Percentiles rank a stretch among this genome's conserved stretches.
phyloP scores from a whole-genome alignment of 2,797 vertebrate genomes.

The Crocidura indochinensis region DNA sequence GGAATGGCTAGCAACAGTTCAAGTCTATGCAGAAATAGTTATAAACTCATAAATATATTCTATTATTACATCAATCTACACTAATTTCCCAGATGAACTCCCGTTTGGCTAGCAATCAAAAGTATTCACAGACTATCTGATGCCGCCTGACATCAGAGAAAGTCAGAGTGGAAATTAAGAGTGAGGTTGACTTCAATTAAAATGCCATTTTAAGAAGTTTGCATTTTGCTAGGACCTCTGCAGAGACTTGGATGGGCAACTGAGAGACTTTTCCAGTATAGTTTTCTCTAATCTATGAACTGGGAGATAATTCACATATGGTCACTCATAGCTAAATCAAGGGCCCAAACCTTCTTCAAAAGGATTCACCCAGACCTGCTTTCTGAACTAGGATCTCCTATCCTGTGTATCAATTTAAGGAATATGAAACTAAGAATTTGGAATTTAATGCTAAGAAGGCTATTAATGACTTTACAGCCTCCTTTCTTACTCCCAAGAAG shows the following conservation, averaged over 20 bases:
- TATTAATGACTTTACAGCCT: background rate
- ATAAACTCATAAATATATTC: no score
- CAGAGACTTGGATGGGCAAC: background rate
- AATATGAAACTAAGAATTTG: constrained; percentile 39
- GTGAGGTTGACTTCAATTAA: background rate
- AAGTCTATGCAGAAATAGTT: no score
- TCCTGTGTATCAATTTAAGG: background rate
- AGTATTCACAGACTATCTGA: background rate
- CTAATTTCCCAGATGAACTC: background rate
- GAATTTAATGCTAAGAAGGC: constrained; percentile 14
- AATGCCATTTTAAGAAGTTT: background rate
- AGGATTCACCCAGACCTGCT: background rate
- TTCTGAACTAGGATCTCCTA: background rate
- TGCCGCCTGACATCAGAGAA: background rate
- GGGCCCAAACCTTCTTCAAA: background rate
- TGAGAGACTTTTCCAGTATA: background rate
- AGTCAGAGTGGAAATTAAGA: background rate
- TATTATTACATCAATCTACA: no score
- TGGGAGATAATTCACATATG: background rate
- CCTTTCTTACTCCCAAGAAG: background rate
- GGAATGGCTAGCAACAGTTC: no score
- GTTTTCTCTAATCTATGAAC: background rate
- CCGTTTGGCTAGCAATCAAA: background rate
- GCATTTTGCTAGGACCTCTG: background rate
- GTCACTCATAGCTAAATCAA: background rate